Base-by-base conservation (phyloP, 2,113 vertebrate species). In the Chaetura pelagica region DNA sequence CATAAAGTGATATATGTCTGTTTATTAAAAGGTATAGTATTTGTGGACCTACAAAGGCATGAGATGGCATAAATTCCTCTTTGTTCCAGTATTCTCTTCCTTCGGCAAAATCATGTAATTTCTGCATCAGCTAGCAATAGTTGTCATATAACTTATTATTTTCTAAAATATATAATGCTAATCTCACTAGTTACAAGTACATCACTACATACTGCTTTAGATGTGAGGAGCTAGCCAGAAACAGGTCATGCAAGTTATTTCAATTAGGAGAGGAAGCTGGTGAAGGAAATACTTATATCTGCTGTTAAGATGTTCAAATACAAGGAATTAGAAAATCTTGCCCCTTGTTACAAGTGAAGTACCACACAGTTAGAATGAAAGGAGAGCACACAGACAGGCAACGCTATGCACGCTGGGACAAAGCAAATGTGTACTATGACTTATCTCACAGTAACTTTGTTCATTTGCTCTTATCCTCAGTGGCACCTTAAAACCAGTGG, bases 201-300 rank as follows among this genome's bases (percentile, higher is more conserved):
- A 79, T 87, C 49, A 62, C 34, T 38, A 46, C 81, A 30, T 83
- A 64, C 40, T 85, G 38, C 68, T 85, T 90, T 68, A 87, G 87
- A 87, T 35, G n/a, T 57, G 27, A 96, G 44, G 61, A 79, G 51
- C 40, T 73, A 79, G 63, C 58, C 59, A 96, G 90, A 54, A 59
- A 35, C 35, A 80, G 92, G 79, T 94, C 66, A 68, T 54, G 51
- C 49, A 92, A 83, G 55, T 77, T 90, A 92, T 82, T 92, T 93
- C 88, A 90, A 38, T 93, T 95, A 92, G 84, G 51, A 93, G 58
- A 85, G 74, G 83, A 88, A 80, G 85, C 46, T 87, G 35, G 58
- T 1, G 1, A 93, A 67, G 51, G 59, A 93, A 92, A 44, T 22
- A 64, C 48, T 26, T 42, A 42, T 44, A 61, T 78, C 48, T 93